Base-by-base conservation (phyloP, 2,113 vertebrate genomes). In the Tautogolabrus adspersus region DNA sequence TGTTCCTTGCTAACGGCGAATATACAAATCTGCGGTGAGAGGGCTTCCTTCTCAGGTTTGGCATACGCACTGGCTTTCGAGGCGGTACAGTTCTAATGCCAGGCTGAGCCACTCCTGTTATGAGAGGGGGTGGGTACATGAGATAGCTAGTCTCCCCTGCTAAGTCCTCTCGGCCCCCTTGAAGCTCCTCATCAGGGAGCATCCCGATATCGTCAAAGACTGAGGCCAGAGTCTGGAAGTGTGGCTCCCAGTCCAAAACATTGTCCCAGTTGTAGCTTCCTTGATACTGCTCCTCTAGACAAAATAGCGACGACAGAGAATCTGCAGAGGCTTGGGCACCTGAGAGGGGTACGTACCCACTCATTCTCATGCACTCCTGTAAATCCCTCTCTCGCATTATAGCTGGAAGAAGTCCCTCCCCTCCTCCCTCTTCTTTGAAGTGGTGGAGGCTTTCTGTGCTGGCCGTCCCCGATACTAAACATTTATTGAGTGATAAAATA, bases 121-220 rank as follows among this genome's bases (percentile, higher is more conserved):
- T 96, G 73, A 99, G 92, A 57, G 97, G 96, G 0, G 97, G 97
- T 15, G 95, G 96, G 12, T 95, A 91, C 90, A 95, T 93, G 64
- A 94, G 92, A 68, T 92, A 92, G 63, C 89, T 92, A 1, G 91
- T 91, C 70, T 96, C 94, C 13, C 91, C 89, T 15, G 89, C 86
- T 22, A 94, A 84, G 44, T 87, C 80, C 62, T 94, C 79, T 69
- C 58, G 61, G 15, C 86, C 70, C 11, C 85, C 61, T 66, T 90
- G 88, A 55, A 94, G 38, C 9, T 90, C 93, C 85, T 97, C 95
- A n/a, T 98, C 95, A 47, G 95, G 93, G 23, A 98, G 94, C 91
- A 95, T 92, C 49, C 95, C 95, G 55, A 98, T 96, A 77, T 98
- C 97, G 23, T 92, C 93, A 88, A 99, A 99, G 49, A 98, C 95